Percentiles rank a stretch among this genome's conserved stretches.
phyloP scores from a whole-genome alignment of 2,113 vertebrate species.

The Sigmodon hispidus region DNA sequence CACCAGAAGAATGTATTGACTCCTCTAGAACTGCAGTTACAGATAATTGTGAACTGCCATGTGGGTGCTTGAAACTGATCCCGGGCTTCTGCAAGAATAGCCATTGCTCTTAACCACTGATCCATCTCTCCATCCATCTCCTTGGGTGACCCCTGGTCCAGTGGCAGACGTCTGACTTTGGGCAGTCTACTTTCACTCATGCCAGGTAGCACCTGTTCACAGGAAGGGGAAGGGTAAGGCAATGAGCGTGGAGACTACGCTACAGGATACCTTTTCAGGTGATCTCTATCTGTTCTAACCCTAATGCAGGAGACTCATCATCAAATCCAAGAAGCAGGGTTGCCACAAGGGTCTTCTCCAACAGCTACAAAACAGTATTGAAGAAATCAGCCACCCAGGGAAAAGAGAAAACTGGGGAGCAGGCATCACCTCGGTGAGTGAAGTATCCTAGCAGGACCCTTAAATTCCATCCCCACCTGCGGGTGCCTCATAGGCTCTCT shows the following conservation, averaged over 20 bases:
- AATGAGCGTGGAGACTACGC: accelerated
- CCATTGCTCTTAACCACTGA: neutral
- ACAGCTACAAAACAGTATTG: neutral
- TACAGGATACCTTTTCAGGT: accelerated
- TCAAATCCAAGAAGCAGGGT: accelerated
- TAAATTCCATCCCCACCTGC: accelerated
- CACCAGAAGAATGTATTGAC: neutral
- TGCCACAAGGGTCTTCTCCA: neutral
- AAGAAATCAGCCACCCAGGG: neutral
- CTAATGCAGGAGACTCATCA: neutral
- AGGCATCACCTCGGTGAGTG: too few species aligned
- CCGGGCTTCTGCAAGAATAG: neutral
- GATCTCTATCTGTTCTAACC: neutral
- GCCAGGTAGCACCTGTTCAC: too few species aligned
- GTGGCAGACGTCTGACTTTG: neutral
- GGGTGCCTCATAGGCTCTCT: neutral
- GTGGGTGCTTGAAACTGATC: neutral
- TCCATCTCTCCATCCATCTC: neutral
- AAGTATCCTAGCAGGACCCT: neutral
- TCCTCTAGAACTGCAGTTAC: neutral
- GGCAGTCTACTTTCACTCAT: accelerated
- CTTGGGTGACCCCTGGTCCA: accelerated
- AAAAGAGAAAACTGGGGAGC: neutral
- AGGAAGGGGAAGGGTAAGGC: neutral
- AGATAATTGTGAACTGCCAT: neutral